Evolutionary conservation across 2,888 invertebrate species (phyloP), one percentile per base, ranked within the genome.

Genomic region (Limnephilus auricula): DNA sequence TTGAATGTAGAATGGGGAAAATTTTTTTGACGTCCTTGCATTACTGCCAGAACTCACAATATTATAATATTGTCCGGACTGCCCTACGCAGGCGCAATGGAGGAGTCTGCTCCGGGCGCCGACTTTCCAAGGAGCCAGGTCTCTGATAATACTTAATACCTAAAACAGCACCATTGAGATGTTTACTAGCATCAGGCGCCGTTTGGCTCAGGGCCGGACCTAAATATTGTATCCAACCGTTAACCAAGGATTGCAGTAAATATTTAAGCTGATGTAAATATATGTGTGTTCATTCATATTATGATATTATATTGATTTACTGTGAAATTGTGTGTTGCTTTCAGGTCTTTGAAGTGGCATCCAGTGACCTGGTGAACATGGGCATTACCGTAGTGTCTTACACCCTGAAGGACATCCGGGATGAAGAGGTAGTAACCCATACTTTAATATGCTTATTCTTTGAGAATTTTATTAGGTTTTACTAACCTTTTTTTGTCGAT

Each of bases 341-440:
- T 65, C 65, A 65, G 65, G 99, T 99, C 4, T 99, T 99, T 94
- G 99, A 99, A 95, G 99, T 99, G 18, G 99, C 99, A 4, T 99
- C 99, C 34, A 98, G 98, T 89, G 99, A 99, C 96, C 96, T 99
- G 93, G 98, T 99, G 93, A 99, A 99, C 94, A 99, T 99, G 99
- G 99, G 99, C 84, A 99, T 99, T 94, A 99, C 99, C 13, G 99
- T 99, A 0, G 99, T 99, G 25, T 99, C 99, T 0, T 99, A 99
- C 94, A 99, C 99, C 0, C 96, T 99, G 45, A 99, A 99, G 95
- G 99, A 99, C 95, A 98, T 99, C 93, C 96, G 99, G 93, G 99
- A 99, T 94, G 99, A 99, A 95, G 99, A 99, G 97, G 99, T 98
- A 96, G 4, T 15, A 34, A 82, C 9, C 32, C 34, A 82, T 82